Evolutionary conservation across 2,113 vertebrate species (phyloP).

Genomic region (Varanus komodoensis): DNA sequence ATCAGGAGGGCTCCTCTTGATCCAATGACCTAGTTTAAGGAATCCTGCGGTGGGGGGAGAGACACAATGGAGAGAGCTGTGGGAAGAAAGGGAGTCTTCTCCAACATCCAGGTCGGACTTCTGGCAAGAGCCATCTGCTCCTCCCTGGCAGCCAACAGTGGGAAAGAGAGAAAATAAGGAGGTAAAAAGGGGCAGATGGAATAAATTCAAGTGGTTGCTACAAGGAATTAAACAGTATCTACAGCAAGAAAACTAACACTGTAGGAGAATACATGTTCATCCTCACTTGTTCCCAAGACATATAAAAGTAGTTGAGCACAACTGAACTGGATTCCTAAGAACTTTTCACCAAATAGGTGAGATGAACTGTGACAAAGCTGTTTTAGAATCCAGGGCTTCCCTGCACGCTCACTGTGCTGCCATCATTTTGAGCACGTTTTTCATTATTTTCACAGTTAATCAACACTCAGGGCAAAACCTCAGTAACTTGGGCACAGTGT

Average conservation of each 20-base stretch:
- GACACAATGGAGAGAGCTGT: not conserved
- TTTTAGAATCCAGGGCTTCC: not conserved
- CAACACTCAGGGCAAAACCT: not conserved
- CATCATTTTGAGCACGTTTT: not conserved
- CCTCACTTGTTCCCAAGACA: not conserved
- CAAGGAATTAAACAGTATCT: not conserved
- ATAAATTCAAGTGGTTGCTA: not conserved
- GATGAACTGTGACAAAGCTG: not conserved
- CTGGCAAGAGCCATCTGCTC: not conserved
- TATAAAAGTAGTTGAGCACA: not conserved
- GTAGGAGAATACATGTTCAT: not conserved
- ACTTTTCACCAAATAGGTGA: not conserved
- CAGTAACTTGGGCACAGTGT: not conserved
- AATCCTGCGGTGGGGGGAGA: not conserved
- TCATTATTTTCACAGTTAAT: not conserved
- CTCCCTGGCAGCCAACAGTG: not conserved
- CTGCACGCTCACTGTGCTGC: not conserved
- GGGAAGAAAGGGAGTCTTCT: not conserved
- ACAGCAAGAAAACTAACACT: not conserved
- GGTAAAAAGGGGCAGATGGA: not conserved
- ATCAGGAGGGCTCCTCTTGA: not conserved
- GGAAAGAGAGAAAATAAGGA: not conserved
- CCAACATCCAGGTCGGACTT: not conserved
- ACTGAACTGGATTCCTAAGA: not conserved
- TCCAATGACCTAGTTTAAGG: not conserved